Conservation (phyloP, 2,888 invertebrate genomes). For the Cyrtodaria siliqua region DNA sequence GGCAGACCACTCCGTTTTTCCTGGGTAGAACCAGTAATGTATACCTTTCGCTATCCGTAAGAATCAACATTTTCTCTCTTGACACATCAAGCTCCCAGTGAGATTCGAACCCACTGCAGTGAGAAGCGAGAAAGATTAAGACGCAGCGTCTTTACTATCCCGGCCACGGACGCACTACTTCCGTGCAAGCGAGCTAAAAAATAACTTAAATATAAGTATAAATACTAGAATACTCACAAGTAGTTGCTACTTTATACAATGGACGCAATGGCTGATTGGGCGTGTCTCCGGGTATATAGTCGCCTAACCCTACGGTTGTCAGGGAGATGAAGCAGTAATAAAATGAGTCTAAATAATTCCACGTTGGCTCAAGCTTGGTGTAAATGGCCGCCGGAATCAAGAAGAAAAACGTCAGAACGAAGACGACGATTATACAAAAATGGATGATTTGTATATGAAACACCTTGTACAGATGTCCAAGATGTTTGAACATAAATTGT, state of each 20-base stretch:
- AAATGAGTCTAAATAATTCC: conserved; percentile 94
- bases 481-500: conserved; percentile 86
- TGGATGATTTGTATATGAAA: conserved; percentile 91
- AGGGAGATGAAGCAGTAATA: conserved; percentile 97
- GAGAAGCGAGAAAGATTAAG: too few species aligned
- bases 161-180: too few species aligned
- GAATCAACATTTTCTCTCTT: too few species aligned
- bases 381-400: conserved; percentile 92
- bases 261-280: conserved; percentile 92
- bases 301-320: conserved; percentile 94
- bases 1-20: too few species aligned
- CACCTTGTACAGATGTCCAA: conserved; percentile 82
- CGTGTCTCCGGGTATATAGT: conserved; percentile 95
- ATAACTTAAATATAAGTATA: too few species aligned
- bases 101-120: too few species aligned
- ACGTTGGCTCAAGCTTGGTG: conserved; percentile 91
- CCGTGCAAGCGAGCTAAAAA: too few species aligned
- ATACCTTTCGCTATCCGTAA: too few species aligned
- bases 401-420: conserved; percentile 89
- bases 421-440: conserved; percentile 88
- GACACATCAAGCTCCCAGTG: too few species aligned
- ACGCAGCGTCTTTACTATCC: too few species aligned
- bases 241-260: conserved; percentile 93
- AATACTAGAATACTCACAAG: conserved; percentile 88
- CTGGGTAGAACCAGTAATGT: too few species aligned